Base-by-base conservation (phyloP, 1,140 invertebrate species). In the Drosophila auraria region DNA sequence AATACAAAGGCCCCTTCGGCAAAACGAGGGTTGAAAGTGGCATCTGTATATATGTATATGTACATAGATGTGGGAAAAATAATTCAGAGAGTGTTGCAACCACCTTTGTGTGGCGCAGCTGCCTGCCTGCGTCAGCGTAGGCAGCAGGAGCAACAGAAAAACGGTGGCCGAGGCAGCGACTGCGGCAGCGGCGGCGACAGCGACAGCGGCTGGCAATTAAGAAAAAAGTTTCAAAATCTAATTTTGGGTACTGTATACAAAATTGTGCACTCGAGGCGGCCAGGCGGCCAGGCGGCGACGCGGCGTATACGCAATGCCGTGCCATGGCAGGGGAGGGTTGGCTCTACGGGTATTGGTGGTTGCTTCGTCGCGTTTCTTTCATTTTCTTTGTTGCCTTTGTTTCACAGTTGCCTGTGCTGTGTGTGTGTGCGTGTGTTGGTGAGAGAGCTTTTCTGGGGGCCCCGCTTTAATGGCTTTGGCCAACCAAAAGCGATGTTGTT, bases 201-300 rank as follows among this genome's bases (percentile, higher is more conserved):
- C 25, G 42, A 71, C 82, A 62, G 74, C 62, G 60, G 49, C 70
- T 59, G 74, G 89, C 86, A 91, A 92, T 92, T 92, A 90, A 91
- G 84, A 79, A 91, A 92, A 92, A 92, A 91, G 91, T 92, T 92
- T 89, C 87, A 91, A 92, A 57, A 92, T 92, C 66, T 83, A 91
- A 91, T 90, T 92, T 92, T 57, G 54, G 90, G 87, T 87, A 92
- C 87, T 91, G 91, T 92, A 92, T 91, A 92, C 83, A 92, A 92
- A 90, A 87, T 91, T 92, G 83, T 87, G 86, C 83, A 90, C 86
- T 90, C 87, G 82, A 89, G 78, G 86, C 83, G 8, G 53, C 53
- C 51, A 89, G 78, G 86, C 83, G 8, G 53, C 53, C 51, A 33
- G 53, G 53, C 53, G 33, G 49, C 80, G 50, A 66, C 78, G 80